A percentile compares a stretch with the other conserved stretches of the same genome.
These are phyloP conservation scores for Drosophila kikkawai DNA, from an alignment of 1,140 invertebrate species.

Conservation along the genomic window DNA sequence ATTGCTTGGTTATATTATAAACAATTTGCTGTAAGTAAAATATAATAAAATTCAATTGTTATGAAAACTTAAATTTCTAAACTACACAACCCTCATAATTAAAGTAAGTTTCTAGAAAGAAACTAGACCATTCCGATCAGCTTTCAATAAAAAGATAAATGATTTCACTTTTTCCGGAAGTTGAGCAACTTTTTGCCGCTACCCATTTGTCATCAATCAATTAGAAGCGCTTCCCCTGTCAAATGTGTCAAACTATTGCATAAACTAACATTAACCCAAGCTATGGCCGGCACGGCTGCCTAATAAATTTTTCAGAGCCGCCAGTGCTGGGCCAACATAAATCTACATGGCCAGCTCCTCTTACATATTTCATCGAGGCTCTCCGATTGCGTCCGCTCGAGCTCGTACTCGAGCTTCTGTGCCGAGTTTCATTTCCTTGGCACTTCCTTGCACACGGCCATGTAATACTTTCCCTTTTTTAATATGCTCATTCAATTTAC, in stretches of 20 bases:
- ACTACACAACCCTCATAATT: neutral
- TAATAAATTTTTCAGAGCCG: constrained; percentile 70
- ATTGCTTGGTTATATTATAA: too few relatives aligned
- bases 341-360: constrained; percentile 62
- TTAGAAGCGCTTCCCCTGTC: constrained; percentile 47
- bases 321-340: constrained; percentile 55
- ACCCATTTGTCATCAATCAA: constrained; percentile 57
- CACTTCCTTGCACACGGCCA: constrained; percentile 57
- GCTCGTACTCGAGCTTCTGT: constrained; percentile 24
- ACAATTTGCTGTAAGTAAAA: too few relatives aligned
- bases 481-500: constrained; percentile 81
- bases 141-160: constrained; percentile 34
- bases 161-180: constrained; percentile 23
- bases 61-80: too few relatives aligned
- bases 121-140: neutral
- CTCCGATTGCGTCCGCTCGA: constrained; percentile 7
- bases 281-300: constrained; percentile 35
- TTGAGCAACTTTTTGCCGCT: constrained; percentile 12
- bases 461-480: constrained; percentile 74
- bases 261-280: constrained; percentile 50
- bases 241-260: constrained; percentile 57
- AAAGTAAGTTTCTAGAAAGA: neutral
- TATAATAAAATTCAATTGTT: neutral
- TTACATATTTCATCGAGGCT: constrained; percentile 70
- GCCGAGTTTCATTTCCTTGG: constrained; percentile 66